Conservation (phyloP, 2,888 invertebrate genomes). For the Gastrophysa polygoni region DNA sequence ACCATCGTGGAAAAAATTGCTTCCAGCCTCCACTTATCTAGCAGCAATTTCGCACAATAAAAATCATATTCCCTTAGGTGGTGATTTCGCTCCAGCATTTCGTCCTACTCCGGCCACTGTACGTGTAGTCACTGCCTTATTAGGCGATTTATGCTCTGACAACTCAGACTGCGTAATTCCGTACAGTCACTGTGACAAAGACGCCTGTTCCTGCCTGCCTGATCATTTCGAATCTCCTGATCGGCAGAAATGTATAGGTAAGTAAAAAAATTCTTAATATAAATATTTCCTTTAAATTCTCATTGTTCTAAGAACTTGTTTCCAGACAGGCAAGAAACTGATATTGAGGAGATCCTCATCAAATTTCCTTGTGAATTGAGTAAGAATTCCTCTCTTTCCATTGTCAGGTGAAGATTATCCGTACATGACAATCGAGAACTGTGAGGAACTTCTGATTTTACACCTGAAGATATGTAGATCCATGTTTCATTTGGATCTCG, state of each 20-base stretch:
- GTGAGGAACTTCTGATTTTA: too few relatives aligned
- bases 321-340: too few relatives aligned
- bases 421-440: too few relatives aligned
- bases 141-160: constrained; percentile 79
- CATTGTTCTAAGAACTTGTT: too few relatives aligned
- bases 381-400: too few relatives aligned
- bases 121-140: constrained; percentile 68
- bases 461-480: too few relatives aligned
- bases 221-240: constrained; percentile 70
- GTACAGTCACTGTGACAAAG: constrained; percentile 74
- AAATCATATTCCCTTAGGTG: constrained; percentile 43
- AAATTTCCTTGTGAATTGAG: too few relatives aligned
- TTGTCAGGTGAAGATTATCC: too few relatives aligned
- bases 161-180: constrained; percentile 71
- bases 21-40: not conserved
- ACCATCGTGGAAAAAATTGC: too few relatives aligned
- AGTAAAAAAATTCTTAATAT: constrained; percentile 32
- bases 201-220: constrained; percentile 76
- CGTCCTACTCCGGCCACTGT: constrained; percentile 70
- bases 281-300: too few relatives aligned
- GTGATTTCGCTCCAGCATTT: constrained; percentile 60
- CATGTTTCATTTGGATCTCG: too few relatives aligned
- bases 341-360: too few relatives aligned
- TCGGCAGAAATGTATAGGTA: constrained; percentile 68
- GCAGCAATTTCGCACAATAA: not conserved